phyloP scores from a whole-genome alignment of 2,797 vertebrate genomes.

The Nannoperca obscura region DNA sequence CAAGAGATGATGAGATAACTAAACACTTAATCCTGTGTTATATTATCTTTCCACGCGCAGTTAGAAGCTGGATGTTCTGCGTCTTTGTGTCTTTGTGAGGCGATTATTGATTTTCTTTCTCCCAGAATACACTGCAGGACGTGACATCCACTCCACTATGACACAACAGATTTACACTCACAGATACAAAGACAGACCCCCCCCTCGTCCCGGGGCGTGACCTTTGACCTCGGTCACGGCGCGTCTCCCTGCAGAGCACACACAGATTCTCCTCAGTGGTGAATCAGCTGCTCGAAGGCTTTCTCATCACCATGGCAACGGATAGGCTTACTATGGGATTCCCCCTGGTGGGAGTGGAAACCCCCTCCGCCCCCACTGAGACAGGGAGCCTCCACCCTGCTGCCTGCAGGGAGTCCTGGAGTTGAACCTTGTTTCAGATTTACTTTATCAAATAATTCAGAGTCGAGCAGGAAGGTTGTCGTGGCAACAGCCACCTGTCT shows the following conservation, averaged over 20 bases:
- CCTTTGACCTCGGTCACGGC: conserved; percentile 20
- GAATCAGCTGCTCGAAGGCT: conserved; percentile 37
- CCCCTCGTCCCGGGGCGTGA: background rate
- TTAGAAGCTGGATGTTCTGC: no score
- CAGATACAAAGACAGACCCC: background rate
- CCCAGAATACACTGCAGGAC: conserved; percentile 44
- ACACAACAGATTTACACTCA: background rate
- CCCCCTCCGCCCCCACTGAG: background rate
- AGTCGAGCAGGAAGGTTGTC: no score
- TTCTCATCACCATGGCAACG: conserved; percentile 28
- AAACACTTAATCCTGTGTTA: no score
- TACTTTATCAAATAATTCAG: no score
- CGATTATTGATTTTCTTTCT: conserved; percentile 42
- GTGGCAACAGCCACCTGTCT: no score
- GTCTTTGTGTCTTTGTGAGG: background rate
- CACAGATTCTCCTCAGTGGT: background rate
- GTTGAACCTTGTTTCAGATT: no score
- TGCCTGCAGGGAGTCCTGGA: no score
- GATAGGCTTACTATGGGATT: conserved; percentile 11
- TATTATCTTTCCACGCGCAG: no score
- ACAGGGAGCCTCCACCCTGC: conserved; percentile 3
- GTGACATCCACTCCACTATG: background rate
- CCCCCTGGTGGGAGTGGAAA: background rate
- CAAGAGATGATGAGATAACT: no score
- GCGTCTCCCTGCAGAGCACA: background rate